Percentiles rank a stretch among this genome's conserved stretches.
Evolutionary conservation across 2,113 vertebrate genomes (phyloP).

Genomic region (Sphaerodactylus townsendi): DNA sequence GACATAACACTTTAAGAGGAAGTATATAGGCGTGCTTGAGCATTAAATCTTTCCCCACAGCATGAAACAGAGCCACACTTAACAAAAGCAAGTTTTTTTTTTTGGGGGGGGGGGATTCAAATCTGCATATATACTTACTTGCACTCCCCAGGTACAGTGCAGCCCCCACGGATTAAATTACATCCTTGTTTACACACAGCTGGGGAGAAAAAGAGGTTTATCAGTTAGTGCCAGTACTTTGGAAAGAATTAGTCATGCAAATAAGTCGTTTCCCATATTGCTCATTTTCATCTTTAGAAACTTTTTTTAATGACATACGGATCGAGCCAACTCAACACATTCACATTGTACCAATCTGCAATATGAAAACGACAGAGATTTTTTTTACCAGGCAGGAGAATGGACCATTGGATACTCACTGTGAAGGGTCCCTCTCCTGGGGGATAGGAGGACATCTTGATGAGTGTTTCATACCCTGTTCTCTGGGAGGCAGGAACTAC

Average conservation of each 20-base stretch:
- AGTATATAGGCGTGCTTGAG: too few species aligned
- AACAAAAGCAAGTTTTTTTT: background rate
- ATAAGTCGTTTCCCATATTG: background rate
- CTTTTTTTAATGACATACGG: background rate
- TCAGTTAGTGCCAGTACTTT: constrained; percentile 22
- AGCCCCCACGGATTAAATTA: constrained; percentile 84
- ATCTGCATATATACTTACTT: constrained; percentile 78
- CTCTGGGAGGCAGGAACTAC: too few species aligned
- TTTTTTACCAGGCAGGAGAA: background rate
- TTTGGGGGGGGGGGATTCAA: constrained; percentile 1
- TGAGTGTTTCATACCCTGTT: too few species aligned
- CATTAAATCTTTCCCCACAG: background rate
- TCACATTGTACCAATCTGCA: background rate
- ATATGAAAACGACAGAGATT: background rate
- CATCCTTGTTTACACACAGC: constrained; percentile 95
- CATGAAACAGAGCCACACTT: too few species aligned
- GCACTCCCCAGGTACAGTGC: constrained; percentile 87
- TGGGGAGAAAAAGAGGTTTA: constrained; percentile 63
- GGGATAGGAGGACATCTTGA: too few species aligned
- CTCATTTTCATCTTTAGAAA: background rate
- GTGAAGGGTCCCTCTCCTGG: too few species aligned
- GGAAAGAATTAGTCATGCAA: background rate
- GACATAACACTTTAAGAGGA: too few species aligned
- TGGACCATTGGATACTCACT: too few species aligned
- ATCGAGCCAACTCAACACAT: background rate